Base-by-base conservation (phyloP, 1,140 invertebrate species). In the Hylaeus anthracinus region DNA sequence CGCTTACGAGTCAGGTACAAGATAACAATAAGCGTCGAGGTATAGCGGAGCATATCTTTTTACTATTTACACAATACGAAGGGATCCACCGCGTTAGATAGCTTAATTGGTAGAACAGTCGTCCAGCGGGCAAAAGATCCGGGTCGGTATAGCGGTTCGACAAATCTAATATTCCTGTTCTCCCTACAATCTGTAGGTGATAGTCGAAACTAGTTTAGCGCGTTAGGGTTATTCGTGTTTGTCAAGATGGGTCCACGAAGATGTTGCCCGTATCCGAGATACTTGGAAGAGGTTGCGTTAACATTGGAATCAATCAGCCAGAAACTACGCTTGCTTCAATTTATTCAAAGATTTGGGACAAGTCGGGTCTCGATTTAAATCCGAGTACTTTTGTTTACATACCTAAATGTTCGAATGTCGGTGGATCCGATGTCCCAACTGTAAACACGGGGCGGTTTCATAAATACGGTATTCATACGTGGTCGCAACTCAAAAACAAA, bases 181-280 rank as follows among this genome's bases (percentile, higher is more conserved):
- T 64, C 61, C 14, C 61, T 41, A 43, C 61, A 64, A 64, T 64
- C 61, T 43, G 61, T 64, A 15, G 39, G 12, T 43, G 43, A 64
- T 43, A 64, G 61, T 64, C 61, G 14, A 64, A 64, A 64, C 61
- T 64, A 39, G 61, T 64, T 64, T 43, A 43, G 39, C 12, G 61
- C 12, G 61, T 41, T 43, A 64, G 61, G 4, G 3, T 64, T 14
- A 15, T 64, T 39, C 14, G 39, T 43, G 4, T 1, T 39, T 64
- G 61, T 64, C 61, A 64, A 14, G 61, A 43, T 43, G 2, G 61
- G 61, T 14, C 61, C 61, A 64, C 39, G 61, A 15, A 14, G 61
- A 64, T 12, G 43, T 41, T 43, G 61, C 61, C 61, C 61, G 61
- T 64, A 64, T 64, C 37, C 5, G 10, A 43, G 14, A 41, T 12